These are phyloP conservation scores for Morone chrysops DNA, from an alignment of 2,113 vertebrate genomes.

Conservation along the genomic window DNA sequence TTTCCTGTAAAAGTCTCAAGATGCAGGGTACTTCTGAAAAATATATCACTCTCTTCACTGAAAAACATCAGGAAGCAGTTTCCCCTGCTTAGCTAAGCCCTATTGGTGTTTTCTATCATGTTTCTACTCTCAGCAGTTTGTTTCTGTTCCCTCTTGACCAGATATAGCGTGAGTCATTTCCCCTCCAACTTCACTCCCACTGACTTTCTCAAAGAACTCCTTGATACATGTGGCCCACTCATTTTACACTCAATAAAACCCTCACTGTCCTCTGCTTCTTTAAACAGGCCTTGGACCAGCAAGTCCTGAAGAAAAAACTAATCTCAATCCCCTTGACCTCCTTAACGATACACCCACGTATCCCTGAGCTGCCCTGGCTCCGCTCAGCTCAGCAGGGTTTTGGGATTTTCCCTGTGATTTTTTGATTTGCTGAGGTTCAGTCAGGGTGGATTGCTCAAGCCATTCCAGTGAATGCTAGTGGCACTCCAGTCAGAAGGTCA, in stretches of 20 bases:
- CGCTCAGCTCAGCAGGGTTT: constrained; percentile 14
- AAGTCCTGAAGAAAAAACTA: constrained; percentile 20
- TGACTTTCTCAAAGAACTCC: constrained; percentile 70
- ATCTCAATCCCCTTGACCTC: constrained; percentile 51
- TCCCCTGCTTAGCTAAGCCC: constrained; percentile 7
- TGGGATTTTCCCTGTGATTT: constrained; percentile 61
- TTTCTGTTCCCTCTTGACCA: constrained; percentile 45
- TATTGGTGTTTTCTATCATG: constrained; percentile 30
- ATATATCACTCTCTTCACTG: not conserved
- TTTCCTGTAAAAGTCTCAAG: not conserved
- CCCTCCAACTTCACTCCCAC: constrained; percentile 63
- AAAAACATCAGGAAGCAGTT: constrained; percentile 25
- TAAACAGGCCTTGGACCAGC: constrained; percentile 29
- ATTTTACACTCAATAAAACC: constrained; percentile 64
- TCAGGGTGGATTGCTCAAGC: constrained; percentile 19
- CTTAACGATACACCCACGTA: constrained; percentile 41
- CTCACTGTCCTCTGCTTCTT: constrained; percentile 65
- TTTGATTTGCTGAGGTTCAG: constrained; percentile 52
- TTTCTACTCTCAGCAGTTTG: constrained; percentile 47
- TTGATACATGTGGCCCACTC: constrained; percentile 67
- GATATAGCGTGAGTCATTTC: constrained; percentile 70
- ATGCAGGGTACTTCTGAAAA: not conserved
- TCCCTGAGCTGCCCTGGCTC: constrained; percentile 23
- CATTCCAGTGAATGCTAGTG: constrained; percentile 35
- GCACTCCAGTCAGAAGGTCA: constrained; percentile 21